phyloP scores from a whole-genome alignment of 1,140 invertebrate species.

The Papilio glaucus region DNA sequence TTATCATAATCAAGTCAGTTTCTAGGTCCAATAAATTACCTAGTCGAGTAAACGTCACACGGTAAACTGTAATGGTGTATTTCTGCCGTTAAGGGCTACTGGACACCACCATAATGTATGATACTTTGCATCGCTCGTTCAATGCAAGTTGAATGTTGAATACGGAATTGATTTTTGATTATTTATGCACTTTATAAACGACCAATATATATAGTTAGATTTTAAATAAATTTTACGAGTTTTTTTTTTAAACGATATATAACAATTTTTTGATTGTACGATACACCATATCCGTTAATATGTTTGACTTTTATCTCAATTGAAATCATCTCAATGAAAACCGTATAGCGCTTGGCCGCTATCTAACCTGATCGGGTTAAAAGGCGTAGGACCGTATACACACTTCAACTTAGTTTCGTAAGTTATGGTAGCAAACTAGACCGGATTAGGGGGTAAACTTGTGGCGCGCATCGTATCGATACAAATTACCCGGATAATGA shows the following conservation, averaged over 20 bases:
- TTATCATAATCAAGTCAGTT: slow-evolving; percentile 58
- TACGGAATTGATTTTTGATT: background rate
- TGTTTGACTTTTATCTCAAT: no score
- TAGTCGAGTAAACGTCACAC: slow-evolving; percentile 10
- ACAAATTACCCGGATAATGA: slow-evolving; percentile 59
- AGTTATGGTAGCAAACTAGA: background rate
- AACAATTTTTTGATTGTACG: background rate
- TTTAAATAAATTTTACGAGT: background rate
- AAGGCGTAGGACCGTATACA: no score
- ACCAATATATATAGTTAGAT: background rate
- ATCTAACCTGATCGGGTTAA: no score
- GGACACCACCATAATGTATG: slow-evolving; percentile 10
- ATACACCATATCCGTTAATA: no score
- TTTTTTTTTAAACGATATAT: background rate
- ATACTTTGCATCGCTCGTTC: background rate
- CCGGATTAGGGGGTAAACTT: background rate
- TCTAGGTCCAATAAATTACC: slow-evolving; percentile 55
- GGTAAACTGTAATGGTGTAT: slow-evolving; percentile 16
- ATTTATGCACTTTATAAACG: background rate
- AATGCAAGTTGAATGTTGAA: background rate
- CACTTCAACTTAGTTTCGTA: background rate
- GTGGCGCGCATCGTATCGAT: slow-evolving; percentile 39
- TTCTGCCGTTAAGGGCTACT: background rate
- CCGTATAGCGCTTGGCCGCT: no score
- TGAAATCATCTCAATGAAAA: no score